Conservation (phyloP, 2,113 vertebrate species). For the Lampris megalopsis region DNA sequence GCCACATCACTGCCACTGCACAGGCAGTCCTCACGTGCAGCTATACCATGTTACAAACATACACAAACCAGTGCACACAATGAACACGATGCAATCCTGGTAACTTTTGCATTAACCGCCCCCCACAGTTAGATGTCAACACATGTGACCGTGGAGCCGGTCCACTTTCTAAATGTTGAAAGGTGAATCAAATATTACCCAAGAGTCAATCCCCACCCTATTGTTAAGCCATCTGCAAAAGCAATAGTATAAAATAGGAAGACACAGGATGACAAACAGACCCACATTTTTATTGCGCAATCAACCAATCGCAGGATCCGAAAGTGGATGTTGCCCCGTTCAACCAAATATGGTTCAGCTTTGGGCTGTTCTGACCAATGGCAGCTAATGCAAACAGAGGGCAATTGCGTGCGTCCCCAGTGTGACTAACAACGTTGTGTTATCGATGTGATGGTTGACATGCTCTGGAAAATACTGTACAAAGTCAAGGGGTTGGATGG, state of each 20-base stretch:
- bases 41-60: neutral
- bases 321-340: constrained; percentile 15
- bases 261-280: neutral
- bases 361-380: neutral
- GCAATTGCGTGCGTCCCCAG: constrained; percentile 2
- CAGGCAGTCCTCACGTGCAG: neutral
- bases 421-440: constrained; percentile 32
- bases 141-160: no score
- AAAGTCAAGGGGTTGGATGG: neutral
- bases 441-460: neutral
- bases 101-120: no score
- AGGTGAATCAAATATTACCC: no score
- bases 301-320: neutral
- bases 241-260: no score
- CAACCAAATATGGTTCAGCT: no score
- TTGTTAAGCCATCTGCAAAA: no score
- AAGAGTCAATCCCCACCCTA: no score
- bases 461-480: constrained; percentile 1
- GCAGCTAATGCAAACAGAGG: neutral
- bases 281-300: neutral
- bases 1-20: neutral
- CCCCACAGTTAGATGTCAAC: no score
- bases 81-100: no score
- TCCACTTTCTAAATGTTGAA: no score
- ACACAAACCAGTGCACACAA: constrained; percentile 12